Conservation (phyloP, 1,140 invertebrate species). For the Danaus plexippus region DNA sequence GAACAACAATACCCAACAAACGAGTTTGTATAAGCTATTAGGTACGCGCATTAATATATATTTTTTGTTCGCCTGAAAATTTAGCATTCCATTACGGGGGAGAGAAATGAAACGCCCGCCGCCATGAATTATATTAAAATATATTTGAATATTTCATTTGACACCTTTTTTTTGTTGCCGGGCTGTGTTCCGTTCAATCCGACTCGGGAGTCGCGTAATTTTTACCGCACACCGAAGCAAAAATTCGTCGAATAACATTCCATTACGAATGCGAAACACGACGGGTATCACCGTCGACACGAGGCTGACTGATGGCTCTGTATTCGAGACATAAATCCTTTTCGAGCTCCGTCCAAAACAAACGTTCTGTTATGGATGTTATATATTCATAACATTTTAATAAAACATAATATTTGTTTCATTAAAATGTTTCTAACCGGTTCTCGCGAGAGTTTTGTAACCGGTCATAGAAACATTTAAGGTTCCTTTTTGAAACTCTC, state of each 20-base stretch:
- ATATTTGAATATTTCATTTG: conserved; percentile 73
- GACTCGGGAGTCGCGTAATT: conserved; percentile 57
- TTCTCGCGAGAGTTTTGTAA: too few species aligned
- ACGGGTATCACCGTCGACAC: conserved; percentile 65
- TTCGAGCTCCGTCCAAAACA: conserved; percentile 38
- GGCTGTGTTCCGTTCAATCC: conserved; percentile 68
- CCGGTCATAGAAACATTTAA: too few species aligned
- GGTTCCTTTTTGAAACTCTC: too few species aligned
- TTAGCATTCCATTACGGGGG: conserved; percentile 71
- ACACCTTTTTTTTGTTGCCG: conserved; percentile 63
- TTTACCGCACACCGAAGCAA: conserved; percentile 61
- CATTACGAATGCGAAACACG: conserved; percentile 66
- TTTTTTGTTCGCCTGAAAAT: conserved; percentile 70
- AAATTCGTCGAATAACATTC: conserved; percentile 69
- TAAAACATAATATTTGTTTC: too few species aligned
- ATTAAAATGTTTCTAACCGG: too few species aligned
- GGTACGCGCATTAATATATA: conserved; percentile 72
- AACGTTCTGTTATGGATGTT: conserved; percentile 15
- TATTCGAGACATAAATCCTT: conserved; percentile 62
- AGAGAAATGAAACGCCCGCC: conserved; percentile 70
- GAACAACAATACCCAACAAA: conserved; percentile 70
- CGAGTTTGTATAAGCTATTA: conserved; percentile 72
- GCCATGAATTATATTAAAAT: conserved; percentile 72
- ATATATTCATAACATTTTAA: too few species aligned
- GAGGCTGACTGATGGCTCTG: conserved; percentile 62